These are phyloP conservation scores for Caenorhabditis sp. DNA, from an alignment of 2,888 invertebrate genomes.

Conservation along the genomic window DNA sequence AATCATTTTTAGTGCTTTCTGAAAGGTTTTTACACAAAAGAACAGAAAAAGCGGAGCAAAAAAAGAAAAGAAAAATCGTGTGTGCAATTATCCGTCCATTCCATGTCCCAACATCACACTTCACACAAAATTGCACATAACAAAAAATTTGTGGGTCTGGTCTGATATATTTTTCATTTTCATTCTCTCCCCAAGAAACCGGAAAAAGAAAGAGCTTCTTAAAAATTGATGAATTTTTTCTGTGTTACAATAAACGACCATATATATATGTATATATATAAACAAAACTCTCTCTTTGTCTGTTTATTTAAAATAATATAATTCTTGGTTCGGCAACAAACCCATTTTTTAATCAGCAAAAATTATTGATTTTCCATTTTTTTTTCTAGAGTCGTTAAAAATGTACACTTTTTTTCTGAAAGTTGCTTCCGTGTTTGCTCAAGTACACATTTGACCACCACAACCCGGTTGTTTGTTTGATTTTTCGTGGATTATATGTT, in stretches of 20 bases:
- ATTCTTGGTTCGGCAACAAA: too few species aligned
- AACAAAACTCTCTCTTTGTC: background rate
- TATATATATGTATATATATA: background rate
- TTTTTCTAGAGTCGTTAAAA: background rate
- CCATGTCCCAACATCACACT: too few species aligned
- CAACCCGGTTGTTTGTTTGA: constrained; percentile 9
- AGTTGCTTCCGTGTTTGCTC: constrained; percentile 1
- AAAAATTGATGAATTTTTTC: background rate
- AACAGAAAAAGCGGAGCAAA: too few species aligned
- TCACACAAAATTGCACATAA: background rate
- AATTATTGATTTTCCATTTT: background rate
- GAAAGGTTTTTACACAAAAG: too few species aligned
- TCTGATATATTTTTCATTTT: too few species aligned
- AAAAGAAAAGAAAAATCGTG: too few species aligned
- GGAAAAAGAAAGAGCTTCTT: background rate
- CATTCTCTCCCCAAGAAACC: background rate
- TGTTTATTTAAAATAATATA: background rate
- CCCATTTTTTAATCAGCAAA: background rate
- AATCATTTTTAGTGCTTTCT: background rate
- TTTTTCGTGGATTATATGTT: constrained; percentile 10
- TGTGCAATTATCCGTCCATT: too few species aligned
- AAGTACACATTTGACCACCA: background rate
- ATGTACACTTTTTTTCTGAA: background rate
- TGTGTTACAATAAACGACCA: background rate
- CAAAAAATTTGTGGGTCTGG: background rate